A percentile compares a stretch with the other conserved stretches of the same genome.
phyloP scores from a whole-genome alignment of 2,113 vertebrate species.

The Lipotes vexillifer region DNA sequence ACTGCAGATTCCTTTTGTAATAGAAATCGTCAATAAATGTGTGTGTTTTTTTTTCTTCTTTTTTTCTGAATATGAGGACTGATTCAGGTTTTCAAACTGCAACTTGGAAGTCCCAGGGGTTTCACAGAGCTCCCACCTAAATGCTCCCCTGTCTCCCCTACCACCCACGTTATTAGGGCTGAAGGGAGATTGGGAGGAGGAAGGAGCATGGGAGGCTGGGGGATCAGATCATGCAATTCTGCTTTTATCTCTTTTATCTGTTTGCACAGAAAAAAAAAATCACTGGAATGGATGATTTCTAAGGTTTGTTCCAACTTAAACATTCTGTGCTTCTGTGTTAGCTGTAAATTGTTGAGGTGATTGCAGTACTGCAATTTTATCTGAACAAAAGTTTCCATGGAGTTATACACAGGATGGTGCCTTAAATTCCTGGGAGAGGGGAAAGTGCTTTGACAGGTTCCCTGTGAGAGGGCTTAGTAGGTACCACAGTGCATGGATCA shows the following conservation, averaged over 20 bases:
- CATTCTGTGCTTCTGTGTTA: neutral
- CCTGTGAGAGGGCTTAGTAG: neutral
- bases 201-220: neutral
- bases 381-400: neutral
- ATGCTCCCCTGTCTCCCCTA: too few relatives aligned
- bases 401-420: neutral
- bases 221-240: neutral
- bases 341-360: neutral
- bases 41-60: neutral
- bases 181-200: neutral
- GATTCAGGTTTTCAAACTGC: neutral
- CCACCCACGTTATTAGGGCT: neutral
- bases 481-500: neutral
- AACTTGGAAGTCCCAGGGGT: neutral
- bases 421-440: neutral
- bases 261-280: neutral
- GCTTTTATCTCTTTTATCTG: neutral
- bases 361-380: neutral
- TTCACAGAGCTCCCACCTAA: neutral
- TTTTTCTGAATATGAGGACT: neutral
- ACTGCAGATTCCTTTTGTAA: neutral
- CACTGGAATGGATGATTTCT: neutral
- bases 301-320: neutral
- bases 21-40: neutral
- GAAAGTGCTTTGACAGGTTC: neutral